Evolutionary conservation across 2,113 vertebrate species (phyloP).

Genomic region (Protomyctophum bolini): DNA sequence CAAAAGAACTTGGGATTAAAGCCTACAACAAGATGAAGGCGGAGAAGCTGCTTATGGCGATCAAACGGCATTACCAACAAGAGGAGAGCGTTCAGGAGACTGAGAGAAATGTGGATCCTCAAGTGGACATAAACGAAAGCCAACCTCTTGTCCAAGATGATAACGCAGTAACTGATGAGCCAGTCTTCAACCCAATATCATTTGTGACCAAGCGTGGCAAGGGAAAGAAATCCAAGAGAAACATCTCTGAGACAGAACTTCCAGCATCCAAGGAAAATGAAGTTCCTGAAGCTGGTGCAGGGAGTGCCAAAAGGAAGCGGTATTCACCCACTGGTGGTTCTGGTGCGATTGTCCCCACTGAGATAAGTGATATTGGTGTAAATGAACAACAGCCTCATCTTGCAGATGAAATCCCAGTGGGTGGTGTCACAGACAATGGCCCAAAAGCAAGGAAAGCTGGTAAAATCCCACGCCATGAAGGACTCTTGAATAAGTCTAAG

Average conservation of each 20-base stretch:
- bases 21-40: no score
- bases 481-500: slow-evolving; percentile 67
- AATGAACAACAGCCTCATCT: slow-evolving; percentile 6
- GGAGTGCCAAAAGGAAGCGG: slow-evolving; percentile 62
- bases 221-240: slow-evolving; percentile 60
- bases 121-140: no score
- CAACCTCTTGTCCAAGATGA: no score
- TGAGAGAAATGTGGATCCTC: no score
- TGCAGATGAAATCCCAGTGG: slow-evolving; percentile 18
- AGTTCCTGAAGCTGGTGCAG: background rate
- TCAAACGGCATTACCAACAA: no score
- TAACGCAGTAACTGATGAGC: no score
- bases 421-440: slow-evolving; percentile 14
- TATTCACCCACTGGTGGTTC: slow-evolving; percentile 41
- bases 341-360: background rate
- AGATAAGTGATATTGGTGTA: background rate
- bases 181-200: background rate
- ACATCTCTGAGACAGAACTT: slow-evolving; percentile 26
- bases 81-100: no score
- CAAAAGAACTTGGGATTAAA: no score
- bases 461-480: slow-evolving; percentile 74
- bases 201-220: slow-evolving; percentile 79
- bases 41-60: no score
- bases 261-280: slow-evolving; percentile 5
- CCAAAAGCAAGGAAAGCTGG: slow-evolving; percentile 36